Percentiles rank a stretch among this genome's conserved stretches.
phyloP scores from a whole-genome alignment of 2,888 invertebrate genomes.

The Xestobium rufovillosum region DNA sequence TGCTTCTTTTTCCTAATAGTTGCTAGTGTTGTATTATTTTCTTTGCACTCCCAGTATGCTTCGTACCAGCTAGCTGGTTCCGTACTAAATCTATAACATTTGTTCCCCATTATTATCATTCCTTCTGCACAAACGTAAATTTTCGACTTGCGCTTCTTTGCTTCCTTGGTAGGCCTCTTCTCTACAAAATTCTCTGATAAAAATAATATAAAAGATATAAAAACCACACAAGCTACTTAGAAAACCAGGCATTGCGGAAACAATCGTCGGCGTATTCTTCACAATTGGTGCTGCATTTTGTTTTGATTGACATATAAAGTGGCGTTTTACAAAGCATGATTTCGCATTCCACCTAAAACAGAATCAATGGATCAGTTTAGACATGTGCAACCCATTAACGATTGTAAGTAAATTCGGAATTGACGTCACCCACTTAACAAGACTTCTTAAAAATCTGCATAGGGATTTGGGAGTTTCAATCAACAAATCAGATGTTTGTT shows the following conservation, averaged over 20 bases:
- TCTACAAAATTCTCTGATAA: constrained; percentile 10
- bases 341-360: constrained; percentile 52
- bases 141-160: neutral
- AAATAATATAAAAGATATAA: too few species aligned
- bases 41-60: constrained; percentile 32
- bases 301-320: constrained; percentile 57
- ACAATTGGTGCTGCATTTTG: constrained; percentile 41
- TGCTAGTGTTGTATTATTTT: constrained; percentile 29
- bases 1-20: constrained; percentile 28
- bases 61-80: constrained; percentile 30
- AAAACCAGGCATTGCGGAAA: too few species aligned
- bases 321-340: constrained; percentile 50
- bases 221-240: too few species aligned
- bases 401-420: too few species aligned
- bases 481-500: too few species aligned
- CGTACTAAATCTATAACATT: constrained; percentile 34
- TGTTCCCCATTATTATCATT: constrained; percentile 31
- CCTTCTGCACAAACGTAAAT: constrained; percentile 29
- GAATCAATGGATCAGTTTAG: neutral
- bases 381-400: too few species aligned
- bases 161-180: constrained; percentile 4
- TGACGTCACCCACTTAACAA: too few species aligned
- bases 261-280: too few species aligned
- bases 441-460: too few species aligned
- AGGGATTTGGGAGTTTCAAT: too few species aligned